Evolutionary conservation across 2,113 vertebrate species (phyloP).

Genomic region (Bettongia penicillata): DNA sequence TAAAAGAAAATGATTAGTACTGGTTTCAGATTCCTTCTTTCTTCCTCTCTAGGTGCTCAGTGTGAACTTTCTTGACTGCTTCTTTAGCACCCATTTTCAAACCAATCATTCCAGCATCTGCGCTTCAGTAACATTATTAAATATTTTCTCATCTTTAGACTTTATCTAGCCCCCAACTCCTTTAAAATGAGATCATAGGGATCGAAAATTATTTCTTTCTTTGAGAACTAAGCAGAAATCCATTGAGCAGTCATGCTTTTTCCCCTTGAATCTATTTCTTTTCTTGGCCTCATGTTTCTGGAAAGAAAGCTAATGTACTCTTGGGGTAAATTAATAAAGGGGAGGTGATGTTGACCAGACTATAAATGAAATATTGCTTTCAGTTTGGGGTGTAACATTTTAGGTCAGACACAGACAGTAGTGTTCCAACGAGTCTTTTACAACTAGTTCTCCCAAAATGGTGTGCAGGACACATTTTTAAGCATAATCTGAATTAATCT

Average conservation of each 20-base stretch:
- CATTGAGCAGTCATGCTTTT: conserved; percentile 25
- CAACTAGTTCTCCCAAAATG: neutral
- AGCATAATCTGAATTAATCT: neutral
- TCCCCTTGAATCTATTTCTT: neutral
- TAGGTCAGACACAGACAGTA: neutral
- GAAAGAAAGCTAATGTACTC: neutral
- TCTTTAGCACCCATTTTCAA: conserved; percentile 45
- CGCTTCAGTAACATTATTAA: conserved; percentile 17
- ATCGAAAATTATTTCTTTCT: neutral
- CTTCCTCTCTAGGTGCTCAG: conserved; percentile 27
- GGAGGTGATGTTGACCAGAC: neutral
- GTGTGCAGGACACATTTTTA: neutral
- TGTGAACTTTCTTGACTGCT: conserved; percentile 53
- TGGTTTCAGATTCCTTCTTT: conserved; percentile 63
- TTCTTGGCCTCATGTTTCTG: conserved; percentile 15
- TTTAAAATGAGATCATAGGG: conserved; percentile 36
- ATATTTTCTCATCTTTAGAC: conserved; percentile 4
- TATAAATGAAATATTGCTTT: neutral
- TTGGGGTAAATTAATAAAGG: neutral
- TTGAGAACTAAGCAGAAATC: conserved; percentile 38
- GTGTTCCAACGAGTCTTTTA: neutral
- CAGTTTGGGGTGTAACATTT: neutral
- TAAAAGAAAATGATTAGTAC: conserved; percentile 57
- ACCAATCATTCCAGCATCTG: neutral
- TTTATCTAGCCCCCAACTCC: neutral